phyloP scores from a whole-genome alignment of 1,140 invertebrate species.

The Phocides pigmalion region DNA sequence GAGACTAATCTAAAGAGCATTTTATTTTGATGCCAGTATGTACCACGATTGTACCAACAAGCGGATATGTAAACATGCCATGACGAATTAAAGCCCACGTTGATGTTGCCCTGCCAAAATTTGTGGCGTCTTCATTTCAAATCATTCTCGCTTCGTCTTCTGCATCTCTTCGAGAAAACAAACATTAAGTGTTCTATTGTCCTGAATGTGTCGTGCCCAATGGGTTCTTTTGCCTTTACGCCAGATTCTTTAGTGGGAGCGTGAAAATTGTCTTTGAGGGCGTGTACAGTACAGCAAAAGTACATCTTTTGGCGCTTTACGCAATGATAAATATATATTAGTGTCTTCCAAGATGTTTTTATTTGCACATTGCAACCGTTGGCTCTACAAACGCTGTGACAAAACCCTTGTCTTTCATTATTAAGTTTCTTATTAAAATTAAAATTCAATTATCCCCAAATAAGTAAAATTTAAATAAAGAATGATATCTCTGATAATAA shows the following conservation, averaged over 20 bases:
- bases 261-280: not conserved
- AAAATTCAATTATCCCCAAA: too few relatives aligned
- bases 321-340: too few relatives aligned
- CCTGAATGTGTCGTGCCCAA: not conserved
- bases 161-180: slow-evolving; percentile 15
- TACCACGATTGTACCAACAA: slow-evolving; percentile 29
- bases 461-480: too few relatives aligned
- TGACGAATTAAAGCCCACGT: slow-evolving; percentile 48
- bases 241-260: not conserved
- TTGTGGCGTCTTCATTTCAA: slow-evolving; percentile 40
- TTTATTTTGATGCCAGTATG: slow-evolving; percentile 38
- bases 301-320: not conserved
- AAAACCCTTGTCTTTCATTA: too few relatives aligned
- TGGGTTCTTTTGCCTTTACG: not conserved
- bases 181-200: slow-evolving; percentile 18
- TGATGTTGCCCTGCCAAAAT: slow-evolving; percentile 45
- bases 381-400: too few relatives aligned
- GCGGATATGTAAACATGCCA: slow-evolving; percentile 36
- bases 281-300: too few relatives aligned
- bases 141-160: slow-evolving; percentile 1
- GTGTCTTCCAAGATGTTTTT: too few relatives aligned
- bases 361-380: too few relatives aligned
- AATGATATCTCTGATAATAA: too few relatives aligned
- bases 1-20: slow-evolving; percentile 23
- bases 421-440: too few relatives aligned